Evolutionary conservation across 2,888 invertebrate species (phyloP), one percentile per base, ranked within the genome.

Genomic region (Agrotis exclamationis): DNA sequence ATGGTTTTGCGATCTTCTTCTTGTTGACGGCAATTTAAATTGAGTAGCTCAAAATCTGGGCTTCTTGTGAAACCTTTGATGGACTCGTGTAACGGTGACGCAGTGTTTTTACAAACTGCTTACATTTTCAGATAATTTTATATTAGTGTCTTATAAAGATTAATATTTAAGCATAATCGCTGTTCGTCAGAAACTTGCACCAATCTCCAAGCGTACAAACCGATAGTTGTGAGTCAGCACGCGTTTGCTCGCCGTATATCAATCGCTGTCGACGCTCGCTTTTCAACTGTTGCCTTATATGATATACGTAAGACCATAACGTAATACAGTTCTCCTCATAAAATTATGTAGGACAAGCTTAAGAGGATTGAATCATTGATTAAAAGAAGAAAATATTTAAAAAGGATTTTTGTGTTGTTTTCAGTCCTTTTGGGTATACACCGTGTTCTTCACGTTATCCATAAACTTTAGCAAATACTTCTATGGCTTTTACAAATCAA

Each of bases 221-320:
- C 92, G 86, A 92, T 94, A 93, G 91, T 95, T 94, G 93, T 92
- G 89, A 96, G 94, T 95, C 95, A 87, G 91, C 86, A 76, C 92
- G 93, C 95, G 95, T 95, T 91, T 92, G 94, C 94, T 89, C 93
- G 89, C 91, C 91, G 93, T 95, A 95, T 94, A 95, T 95, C 95
- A 95, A 92, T 92, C 90, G 90, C 93, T 95, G 94, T 95, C 94
- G 93, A 91, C 94, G 93, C 91, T 88, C 89, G 88, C 90, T 91
- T 90, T 91, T 83, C 89, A 87, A 89, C 89, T 89, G 88, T 87
- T 89, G 87, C 87, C 81, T 83, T 85, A 81, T 86, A 82, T 83
- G 66, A 84, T 80, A 83, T 80, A 79, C 50, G 63, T 66, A 64
- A 24, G 47, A 51, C 67, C 64, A 65, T 81, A 81, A 73, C 64